These are phyloP conservation scores for Sebastes diaconus DNA, from an alignment of 2,797 vertebrate species.

Conservation along the genomic window DNA sequence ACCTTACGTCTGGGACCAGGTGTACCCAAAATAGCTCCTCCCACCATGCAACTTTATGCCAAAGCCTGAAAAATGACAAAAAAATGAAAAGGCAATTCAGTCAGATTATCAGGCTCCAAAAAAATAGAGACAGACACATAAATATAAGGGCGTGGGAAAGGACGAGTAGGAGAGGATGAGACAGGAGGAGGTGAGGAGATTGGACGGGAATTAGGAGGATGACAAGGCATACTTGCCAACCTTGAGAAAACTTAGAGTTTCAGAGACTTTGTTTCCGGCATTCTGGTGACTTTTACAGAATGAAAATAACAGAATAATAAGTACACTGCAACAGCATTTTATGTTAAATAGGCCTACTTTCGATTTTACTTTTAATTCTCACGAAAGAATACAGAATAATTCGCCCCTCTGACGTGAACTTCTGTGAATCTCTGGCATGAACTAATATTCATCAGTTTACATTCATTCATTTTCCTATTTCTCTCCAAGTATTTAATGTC, in stretches of 20 bases:
- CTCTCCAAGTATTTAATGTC: no score
- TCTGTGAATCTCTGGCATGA: no score
- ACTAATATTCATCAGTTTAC: no score
- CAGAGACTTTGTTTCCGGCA: no score
- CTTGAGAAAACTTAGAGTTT: background rate
- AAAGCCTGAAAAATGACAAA: background rate
- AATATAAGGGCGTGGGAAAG: background rate
- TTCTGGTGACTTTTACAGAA: no score
- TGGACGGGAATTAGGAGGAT: conserved; percentile 2
- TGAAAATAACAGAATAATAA: no score
- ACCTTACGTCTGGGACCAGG: background rate
- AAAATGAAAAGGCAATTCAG: background rate
- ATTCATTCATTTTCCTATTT: no score
- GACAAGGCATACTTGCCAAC: background rate
- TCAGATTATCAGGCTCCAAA: background rate
- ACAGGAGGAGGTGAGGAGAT: conserved; percentile 8
- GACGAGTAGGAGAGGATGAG: background rate
- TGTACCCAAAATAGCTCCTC: background rate
- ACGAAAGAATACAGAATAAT: no score
- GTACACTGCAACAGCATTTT: no score
- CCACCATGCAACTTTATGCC: background rate
- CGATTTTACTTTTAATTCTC: no score
- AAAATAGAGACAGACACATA: background rate
- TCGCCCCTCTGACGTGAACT: no score
- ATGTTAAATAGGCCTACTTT: no score